Percentiles rank a stretch among this genome's conserved stretches.
Evolutionary conservation across 2,888 invertebrate species (phyloP).

Genomic region (Metellina segmentata): DNA sequence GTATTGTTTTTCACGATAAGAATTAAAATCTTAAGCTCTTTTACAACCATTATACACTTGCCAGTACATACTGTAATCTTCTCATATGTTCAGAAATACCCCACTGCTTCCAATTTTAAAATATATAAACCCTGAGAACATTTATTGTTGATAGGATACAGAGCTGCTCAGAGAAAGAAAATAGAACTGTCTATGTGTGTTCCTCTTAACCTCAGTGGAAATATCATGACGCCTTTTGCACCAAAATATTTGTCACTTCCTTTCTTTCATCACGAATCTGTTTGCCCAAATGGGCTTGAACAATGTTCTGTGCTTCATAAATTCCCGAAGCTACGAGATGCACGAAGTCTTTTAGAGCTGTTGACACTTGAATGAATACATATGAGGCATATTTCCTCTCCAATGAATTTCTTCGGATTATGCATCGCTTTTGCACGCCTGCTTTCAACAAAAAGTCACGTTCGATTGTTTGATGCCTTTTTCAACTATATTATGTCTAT

Average conservation of each 20-base stretch:
- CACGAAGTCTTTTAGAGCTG: conserved; percentile 1
- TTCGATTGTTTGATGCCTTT: not conserved
- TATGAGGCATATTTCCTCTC: not conserved
- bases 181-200: not conserved
- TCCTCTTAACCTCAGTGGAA: not conserved
- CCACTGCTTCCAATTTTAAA: too few species aligned
- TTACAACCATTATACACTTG: too few species aligned
- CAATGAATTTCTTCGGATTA: not conserved
- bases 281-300: conserved; percentile 15
- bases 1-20: too few species aligned
- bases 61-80: too few species aligned
- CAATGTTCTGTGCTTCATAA: not conserved
- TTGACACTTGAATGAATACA: conserved; percentile 1
- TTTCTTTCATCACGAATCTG: conserved; percentile 21
- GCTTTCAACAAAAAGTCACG: not conserved
- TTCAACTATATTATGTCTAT: not conserved
- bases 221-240: not conserved
- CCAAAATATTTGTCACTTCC: conserved; percentile 11
- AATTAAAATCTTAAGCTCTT: too few species aligned
- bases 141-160: not conserved
- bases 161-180: not conserved
- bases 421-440: not conserved
- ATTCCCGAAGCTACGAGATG: not conserved
- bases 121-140: too few species aligned
- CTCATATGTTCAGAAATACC: too few species aligned